Evolutionary conservation across 1,140 invertebrate genomes (phyloP).

Genomic region (Adoxophyes honmai): DNA sequence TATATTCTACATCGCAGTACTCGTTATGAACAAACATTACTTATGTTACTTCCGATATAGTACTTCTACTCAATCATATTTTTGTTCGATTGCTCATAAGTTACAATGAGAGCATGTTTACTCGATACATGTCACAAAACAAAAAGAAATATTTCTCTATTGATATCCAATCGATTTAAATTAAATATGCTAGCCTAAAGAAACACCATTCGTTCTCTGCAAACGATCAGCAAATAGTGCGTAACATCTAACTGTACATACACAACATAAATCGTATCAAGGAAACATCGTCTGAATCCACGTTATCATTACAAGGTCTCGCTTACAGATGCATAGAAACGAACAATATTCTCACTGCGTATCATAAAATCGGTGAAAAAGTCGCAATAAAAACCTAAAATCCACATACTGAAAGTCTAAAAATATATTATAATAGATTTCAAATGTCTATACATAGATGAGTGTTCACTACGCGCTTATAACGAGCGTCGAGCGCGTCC

Average conservation of each 20-base stretch:
- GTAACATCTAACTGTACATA: constrained; percentile 72
- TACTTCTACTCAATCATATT: constrained; percentile 67
- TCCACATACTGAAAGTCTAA: constrained; percentile 73
- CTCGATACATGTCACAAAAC: constrained; percentile 59
- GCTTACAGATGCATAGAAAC: constrained; percentile 63
- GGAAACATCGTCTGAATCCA: constrained; percentile 51
- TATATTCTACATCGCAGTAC: constrained; percentile 75
- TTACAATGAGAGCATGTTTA: constrained; percentile 55
- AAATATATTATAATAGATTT: constrained; percentile 76
- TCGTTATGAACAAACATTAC: constrained; percentile 74
- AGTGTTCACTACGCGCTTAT: constrained; percentile 67
- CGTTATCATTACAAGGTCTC: constrained; percentile 58
- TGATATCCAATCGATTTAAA: constrained; percentile 71
- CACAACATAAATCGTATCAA: constrained; percentile 48
- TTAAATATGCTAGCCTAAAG: constrained; percentile 67
- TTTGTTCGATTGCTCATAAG: constrained; percentile 69
- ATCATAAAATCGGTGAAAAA: constrained; percentile 71
- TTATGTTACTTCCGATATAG: constrained; percentile 68
- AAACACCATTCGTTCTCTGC: constrained; percentile 61
- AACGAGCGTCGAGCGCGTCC: constrained; percentile 48
- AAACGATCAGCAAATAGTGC: constrained; percentile 61
- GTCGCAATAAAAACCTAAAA: constrained; percentile 73
- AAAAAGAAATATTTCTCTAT: constrained; percentile 59
- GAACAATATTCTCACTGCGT: constrained; percentile 65
- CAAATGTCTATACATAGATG: constrained; percentile 75